These are phyloP conservation scores for Ptychodera flava DNA, from an alignment of 35 echinoderm and acorn worm species.

Conservation along the genomic window DNA sequence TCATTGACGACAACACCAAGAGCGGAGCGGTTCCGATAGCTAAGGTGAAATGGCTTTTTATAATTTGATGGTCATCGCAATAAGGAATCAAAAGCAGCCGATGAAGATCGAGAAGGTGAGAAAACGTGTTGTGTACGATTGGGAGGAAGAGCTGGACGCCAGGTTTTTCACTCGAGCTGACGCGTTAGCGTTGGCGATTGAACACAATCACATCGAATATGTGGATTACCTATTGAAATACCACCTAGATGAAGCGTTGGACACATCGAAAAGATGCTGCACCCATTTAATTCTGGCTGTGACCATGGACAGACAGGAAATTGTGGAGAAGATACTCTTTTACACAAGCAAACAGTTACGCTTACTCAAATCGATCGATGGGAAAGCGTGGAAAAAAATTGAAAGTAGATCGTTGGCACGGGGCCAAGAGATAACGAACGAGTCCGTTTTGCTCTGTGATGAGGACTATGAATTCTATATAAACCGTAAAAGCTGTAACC, in stretches of 20 bases:
- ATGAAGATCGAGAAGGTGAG: neutral
- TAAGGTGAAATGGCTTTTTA: neutral
- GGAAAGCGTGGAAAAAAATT: neutral
- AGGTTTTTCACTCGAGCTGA: neutral
- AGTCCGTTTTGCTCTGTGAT: neutral
- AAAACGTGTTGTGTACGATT: neutral
- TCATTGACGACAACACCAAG: no score
- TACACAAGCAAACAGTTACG: neutral
- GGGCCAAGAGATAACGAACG: neutral
- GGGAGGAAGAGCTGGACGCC: neutral
- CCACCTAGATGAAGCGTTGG: neutral
- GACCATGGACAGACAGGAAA: neutral
- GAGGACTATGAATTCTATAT: neutral
- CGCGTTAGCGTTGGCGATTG: neutral
- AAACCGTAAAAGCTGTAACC: neutral
- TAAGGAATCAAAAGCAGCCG: neutral
- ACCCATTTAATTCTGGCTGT: neutral
- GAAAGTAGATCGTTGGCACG: neutral
- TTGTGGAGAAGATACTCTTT: neutral
- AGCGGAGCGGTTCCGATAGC: no score
- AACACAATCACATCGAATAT: neutral
- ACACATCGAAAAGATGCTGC: neutral
- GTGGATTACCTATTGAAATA: neutral
- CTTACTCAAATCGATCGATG: neutral
- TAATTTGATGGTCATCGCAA: neutral